Percentiles rank a stretch among this genome's conserved stretches.
Evolutionary conservation across 37 sponge, comb jelly and placozoan species (phyloP).

Genomic region (Aphrocallistes beatrix): DNA sequence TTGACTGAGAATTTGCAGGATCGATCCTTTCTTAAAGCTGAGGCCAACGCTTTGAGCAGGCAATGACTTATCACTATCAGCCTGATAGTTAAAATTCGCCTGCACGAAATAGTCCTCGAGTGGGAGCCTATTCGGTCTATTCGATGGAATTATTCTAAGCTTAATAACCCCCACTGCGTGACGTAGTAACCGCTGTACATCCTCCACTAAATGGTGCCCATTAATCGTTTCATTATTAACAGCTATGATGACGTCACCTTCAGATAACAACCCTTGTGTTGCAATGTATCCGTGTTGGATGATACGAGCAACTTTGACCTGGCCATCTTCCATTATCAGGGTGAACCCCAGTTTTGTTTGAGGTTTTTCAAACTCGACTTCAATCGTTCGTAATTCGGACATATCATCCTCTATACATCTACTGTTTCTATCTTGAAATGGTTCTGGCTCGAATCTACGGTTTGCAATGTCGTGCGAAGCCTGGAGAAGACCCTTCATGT

Average conservation of each 20-base stretch:
- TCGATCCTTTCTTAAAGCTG: neutral
- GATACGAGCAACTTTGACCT: neutral
- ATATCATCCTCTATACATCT: neutral
- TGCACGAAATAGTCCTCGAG: neutral
- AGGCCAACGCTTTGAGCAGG: constrained; percentile 1
- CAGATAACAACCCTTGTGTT: neutral
- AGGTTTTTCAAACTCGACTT: constrained; percentile 1
- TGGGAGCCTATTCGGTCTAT: neutral
- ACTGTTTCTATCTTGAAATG: neutral
- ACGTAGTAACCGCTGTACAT: neutral
- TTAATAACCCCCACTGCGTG: neutral
- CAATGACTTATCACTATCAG: neutral
- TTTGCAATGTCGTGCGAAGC: neutral
- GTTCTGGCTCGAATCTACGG: neutral
- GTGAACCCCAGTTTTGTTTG: neutral
- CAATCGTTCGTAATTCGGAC: neutral
- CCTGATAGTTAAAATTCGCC: neutral
- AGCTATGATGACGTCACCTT: neutral
- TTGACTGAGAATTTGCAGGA: neutral
- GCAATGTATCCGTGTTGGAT: constrained; percentile 1
- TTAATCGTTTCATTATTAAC: neutral
- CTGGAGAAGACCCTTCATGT: neutral
- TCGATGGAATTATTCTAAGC: neutral
- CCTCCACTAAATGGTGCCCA: neutral
- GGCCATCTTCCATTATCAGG: neutral